Conservation (phyloP, 2,888 invertebrate genomes). For the Rotaria sp. region DNA sequence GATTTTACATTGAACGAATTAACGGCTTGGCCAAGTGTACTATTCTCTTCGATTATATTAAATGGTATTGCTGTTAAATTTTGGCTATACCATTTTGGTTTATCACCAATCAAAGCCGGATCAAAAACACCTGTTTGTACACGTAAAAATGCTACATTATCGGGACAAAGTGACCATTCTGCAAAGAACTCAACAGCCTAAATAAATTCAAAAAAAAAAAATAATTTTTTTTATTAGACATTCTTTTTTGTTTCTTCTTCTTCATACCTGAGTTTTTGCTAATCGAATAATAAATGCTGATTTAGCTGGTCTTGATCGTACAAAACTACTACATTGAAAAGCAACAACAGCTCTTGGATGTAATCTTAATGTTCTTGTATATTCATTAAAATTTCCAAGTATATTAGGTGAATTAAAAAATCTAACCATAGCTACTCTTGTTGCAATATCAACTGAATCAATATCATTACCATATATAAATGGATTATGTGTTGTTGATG, state of each 20-base stretch:
- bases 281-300: constrained; percentile 83
- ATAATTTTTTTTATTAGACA: background rate
- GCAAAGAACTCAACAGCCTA: constrained; percentile 95
- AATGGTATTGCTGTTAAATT: constrained; percentile 35
- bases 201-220: background rate
- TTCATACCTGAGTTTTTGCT: constrained; percentile 74
- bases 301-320: constrained; percentile 80
- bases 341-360: constrained; percentile 98
- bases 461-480: constrained; percentile 71
- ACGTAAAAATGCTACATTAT: constrained; percentile 89
- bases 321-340: constrained; percentile 90
- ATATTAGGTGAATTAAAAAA: constrained; percentile 97
- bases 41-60: constrained; percentile 37
- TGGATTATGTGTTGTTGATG: constrained; percentile 63
- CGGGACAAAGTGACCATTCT: constrained; percentile 93
- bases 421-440: constrained; percentile 90
- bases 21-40: constrained; percentile 34
- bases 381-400: constrained; percentile 91
- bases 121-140: constrained; percentile 89
- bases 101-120: constrained; percentile 90
- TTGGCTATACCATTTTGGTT: constrained; percentile 84
- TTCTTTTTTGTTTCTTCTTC: background rate
- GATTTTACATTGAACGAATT: constrained; percentile 20
- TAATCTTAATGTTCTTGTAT: constrained; percentile 84
- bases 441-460: constrained; percentile 95